Conservation (phyloP, 2,797 vertebrate species). For the Sylvilagus floridanus region DNA sequence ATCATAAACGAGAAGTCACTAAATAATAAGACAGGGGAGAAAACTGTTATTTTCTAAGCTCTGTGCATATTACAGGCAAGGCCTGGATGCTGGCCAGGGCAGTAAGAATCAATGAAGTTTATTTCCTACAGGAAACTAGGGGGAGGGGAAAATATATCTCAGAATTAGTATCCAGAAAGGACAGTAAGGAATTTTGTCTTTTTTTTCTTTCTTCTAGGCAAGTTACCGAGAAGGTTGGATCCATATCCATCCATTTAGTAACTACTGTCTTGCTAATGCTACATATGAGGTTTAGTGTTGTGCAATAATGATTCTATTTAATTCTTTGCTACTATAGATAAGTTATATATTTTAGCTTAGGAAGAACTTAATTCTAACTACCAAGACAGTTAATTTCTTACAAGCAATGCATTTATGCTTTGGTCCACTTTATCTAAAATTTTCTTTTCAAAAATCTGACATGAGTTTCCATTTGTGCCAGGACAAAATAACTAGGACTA, state of each 20-base stretch:
- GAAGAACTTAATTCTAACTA: constrained; percentile 34
- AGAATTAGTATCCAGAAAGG: constrained; percentile 8
- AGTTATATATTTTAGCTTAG: background rate
- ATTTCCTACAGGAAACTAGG: constrained; percentile 23
- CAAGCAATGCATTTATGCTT: background rate
- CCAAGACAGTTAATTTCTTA: constrained; percentile 35
- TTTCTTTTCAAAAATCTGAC: constrained; percentile 46
- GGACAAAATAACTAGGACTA: constrained; percentile 30
- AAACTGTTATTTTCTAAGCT: constrained; percentile 59
- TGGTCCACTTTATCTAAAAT: background rate
- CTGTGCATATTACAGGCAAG: background rate
- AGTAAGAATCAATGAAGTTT: constrained; percentile 8
- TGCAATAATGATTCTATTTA: constrained; percentile 36
- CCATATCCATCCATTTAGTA: background rate
- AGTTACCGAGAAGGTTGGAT: constrained; percentile 45
- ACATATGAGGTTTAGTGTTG: background rate
- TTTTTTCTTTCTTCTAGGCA: constrained; percentile 39
- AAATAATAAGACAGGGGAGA: constrained; percentile 39
- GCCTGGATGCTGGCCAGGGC: background rate
- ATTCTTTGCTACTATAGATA: constrained; percentile 42
- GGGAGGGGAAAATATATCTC: background rate
- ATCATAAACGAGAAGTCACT: constrained; percentile 57
- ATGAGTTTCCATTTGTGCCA: constrained; percentile 34
- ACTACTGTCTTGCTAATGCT: constrained; percentile 28
- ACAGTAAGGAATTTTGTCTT: background rate